Base-by-base conservation (phyloP, 2,888 invertebrate genomes). In the Orchesella flavescens region DNA sequence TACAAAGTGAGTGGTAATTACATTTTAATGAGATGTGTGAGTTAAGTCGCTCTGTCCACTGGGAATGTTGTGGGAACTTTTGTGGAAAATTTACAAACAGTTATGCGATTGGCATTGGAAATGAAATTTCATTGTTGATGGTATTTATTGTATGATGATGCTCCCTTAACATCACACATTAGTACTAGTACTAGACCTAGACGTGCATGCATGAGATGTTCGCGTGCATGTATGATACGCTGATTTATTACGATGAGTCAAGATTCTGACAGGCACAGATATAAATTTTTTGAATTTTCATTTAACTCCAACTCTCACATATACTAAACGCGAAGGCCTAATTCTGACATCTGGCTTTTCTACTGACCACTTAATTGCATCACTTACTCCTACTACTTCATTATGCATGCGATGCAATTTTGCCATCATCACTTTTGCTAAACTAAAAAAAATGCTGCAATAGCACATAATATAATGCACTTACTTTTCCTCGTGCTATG, bases 161-260 rank as follows among this genome's bases (percentile, higher is more conserved):
- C 19, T 17, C 19, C 59, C 49, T 49, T 49, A 49, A 15, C n/a
- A 34, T 34, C 34, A 34, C 2, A 59, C 59, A 1, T 21, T 21
- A 15, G n/a, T 57, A n/a, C n/a, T n/a, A n/a, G n/a, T 19, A 1
- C 12, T 21, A 34, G 34, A 34, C 34, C 34, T 34, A 34, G 34
- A 34, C 34, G 34, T 34, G 2, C 1, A 53, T 59, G 59, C 21
- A 59, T n/a, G 49, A 55, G 57, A 17, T 57, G 71, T 44, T 73
- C 61, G 73, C 73, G 61, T 73, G 73, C 61, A 73, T 5, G 57
- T 59, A 44, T 66, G 46, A 19, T 15, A n/a, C 23, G 1, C 23
- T 69, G 53, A 73, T 61, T 61, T 46, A 61, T 73, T 46, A 61
- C 46, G 73, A 61, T 61, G 46, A 57, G 19, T 44, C 2, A 24